These are phyloP conservation scores for Oopsacas minuta DNA, from an alignment of 37 sponge, comb jelly and placozoan genomes.

Conservation along the genomic window DNA sequence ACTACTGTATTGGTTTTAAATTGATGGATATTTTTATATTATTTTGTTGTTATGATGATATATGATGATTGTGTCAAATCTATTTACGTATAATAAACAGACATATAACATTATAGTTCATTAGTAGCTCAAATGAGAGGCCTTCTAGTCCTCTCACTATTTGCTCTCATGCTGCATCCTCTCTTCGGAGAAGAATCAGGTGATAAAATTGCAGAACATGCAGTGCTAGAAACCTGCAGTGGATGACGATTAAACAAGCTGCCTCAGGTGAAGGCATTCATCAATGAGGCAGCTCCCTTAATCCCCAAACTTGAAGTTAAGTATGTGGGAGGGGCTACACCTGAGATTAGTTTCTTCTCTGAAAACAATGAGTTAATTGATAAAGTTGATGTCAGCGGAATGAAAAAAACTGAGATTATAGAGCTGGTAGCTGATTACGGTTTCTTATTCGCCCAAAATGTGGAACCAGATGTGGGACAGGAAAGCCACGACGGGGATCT, in stretches of 20 bases:
- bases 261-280: background rate
- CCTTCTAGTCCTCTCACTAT: background rate
- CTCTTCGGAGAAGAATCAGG: background rate
- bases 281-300: background rate
- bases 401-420: background rate
- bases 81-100: too few relatives aligned
- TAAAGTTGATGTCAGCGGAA: background rate
- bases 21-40: background rate
- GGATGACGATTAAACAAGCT: slow-evolving; percentile 10
- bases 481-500: background rate
- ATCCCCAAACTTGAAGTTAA: background rate
- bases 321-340: background rate
- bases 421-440: background rate
- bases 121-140: background rate
- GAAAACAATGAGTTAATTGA: background rate
- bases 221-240: background rate
- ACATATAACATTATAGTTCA: too few relatives aligned
- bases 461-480: too few relatives aligned
- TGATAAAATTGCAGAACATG: background rate
- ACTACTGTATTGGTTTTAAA: background rate
- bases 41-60: background rate
- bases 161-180: background rate
- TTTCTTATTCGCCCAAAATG: background rate
- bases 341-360: background rate
- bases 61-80: too few relatives aligned